Percentiles rank a stretch among this genome's conserved stretches.
Evolutionary conservation across 2,113 vertebrate genomes (phyloP).

Genomic region (Paradoxurus hermaphroditus): DNA sequence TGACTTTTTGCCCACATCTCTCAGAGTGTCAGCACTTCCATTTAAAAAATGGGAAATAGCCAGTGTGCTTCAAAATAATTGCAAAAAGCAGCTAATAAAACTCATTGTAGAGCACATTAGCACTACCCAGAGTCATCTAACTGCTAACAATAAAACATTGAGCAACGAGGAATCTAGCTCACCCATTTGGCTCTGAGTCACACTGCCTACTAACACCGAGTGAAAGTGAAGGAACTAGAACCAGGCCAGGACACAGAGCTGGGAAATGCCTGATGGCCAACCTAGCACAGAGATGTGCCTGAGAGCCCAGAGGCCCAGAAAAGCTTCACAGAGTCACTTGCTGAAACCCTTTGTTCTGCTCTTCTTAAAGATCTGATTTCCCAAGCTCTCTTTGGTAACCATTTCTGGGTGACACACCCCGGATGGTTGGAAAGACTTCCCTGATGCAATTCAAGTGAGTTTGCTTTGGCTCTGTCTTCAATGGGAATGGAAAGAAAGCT

Average conservation of each 20-base stretch:
- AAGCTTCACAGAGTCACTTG: not conserved
- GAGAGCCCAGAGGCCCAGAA: not conserved
- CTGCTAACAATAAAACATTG: slow-evolving; percentile 10
- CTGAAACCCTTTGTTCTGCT: not conserved
- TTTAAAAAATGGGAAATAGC: slow-evolving; percentile 3
- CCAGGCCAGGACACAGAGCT: not conserved
- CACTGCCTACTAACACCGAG: not conserved
- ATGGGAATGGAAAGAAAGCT: not conserved
- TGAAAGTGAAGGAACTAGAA: slow-evolving; percentile 7
- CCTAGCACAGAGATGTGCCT: not conserved
- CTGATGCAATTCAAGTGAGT: not conserved
- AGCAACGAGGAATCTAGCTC: slow-evolving; percentile 9
- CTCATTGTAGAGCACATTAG: not conserved
- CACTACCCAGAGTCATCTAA: not conserved
- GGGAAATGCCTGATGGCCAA: not conserved
- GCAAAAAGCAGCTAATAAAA: not conserved
- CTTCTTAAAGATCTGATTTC: slow-evolving; percentile 33
- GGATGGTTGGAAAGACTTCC: slow-evolving; percentile 6
- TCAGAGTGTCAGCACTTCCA: not conserved
- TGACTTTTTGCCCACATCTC: not conserved
- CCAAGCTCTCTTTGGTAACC: slow-evolving; percentile 21
- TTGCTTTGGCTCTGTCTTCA: slow-evolving; percentile 27
- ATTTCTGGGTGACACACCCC: not conserved
- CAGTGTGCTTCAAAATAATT: slow-evolving; percentile 22
- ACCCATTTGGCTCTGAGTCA: not conserved